Percentiles rank a stretch among this genome's conserved stretches.
phyloP scores from a whole-genome alignment of 2,797 vertebrate genomes.

The Dicrostonyx torquatus region DNA sequence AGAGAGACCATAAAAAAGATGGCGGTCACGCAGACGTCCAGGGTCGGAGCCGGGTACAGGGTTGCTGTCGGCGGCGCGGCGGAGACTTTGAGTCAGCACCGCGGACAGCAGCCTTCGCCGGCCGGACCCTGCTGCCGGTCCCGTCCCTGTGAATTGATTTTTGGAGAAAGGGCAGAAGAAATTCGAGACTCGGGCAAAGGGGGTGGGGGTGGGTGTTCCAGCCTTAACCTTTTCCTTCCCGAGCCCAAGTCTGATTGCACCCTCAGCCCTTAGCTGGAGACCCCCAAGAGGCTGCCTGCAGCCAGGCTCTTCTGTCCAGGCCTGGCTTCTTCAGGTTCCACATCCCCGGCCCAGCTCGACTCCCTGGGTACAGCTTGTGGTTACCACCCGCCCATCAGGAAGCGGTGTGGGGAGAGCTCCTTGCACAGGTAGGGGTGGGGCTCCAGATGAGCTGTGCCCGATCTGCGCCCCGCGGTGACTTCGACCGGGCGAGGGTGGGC shows the following conservation, averaged over 20 bases:
- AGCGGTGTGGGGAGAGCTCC: not conserved
- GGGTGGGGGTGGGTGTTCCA: not conserved
- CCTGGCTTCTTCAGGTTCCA: not conserved
- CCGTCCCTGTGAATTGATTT: not conserved
- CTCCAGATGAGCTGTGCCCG: not conserved
- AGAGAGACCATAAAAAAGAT: conserved; percentile 73
- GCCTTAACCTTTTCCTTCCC: conserved; percentile 68
- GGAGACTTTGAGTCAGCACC: conserved; percentile 76
- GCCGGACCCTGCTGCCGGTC: not conserved
- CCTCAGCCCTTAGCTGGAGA: not conserved
- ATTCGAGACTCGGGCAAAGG: not conserved
- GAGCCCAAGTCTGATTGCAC: not conserved
- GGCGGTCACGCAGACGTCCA: conserved; percentile 63
- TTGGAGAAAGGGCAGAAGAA: conserved; percentile 39
- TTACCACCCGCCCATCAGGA: not conserved
- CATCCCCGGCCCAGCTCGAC: not conserved
- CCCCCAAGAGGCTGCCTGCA: not conserved
- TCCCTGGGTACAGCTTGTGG: not conserved
- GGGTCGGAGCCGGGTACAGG: not conserved
- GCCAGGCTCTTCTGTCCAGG: not conserved
- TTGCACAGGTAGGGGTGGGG: not conserved
- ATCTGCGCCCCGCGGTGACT: not conserved
- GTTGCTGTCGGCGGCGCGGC: fast-evolving
- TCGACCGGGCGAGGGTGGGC: not conserved
- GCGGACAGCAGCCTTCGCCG: conserved; percentile 69